Base-by-base conservation (phyloP, 2,888 invertebrate species). In the Phanerotoma sp. region DNA sequence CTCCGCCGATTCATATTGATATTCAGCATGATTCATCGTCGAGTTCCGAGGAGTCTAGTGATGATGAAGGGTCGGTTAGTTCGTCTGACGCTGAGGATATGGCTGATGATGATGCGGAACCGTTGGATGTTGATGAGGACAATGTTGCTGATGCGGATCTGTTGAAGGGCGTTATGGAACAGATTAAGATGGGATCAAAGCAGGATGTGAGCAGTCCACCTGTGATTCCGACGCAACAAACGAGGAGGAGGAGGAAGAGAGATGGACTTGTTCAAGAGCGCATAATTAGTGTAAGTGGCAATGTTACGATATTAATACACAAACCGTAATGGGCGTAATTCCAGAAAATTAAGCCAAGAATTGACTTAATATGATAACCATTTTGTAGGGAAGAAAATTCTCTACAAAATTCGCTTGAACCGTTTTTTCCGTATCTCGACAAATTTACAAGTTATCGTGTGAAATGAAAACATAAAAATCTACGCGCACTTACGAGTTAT, bases 251-350 rank as follows among this genome's bases (percentile, higher is more conserved):
- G 9, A 25, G 25, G 25, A 25, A 25, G 9, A 5, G 82, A 42
- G 79, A 80, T 28, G 83, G 83, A 32, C 77, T 86, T 32, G 84
- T 85, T 9, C 83, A 84, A 64, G 84, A 85, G 70, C 79, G 83
- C 62, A 83, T 85, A 45, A 86, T 86, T 56, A 85, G 85, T 70
- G 85, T 86, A 77, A 82, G 83, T 82, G 64, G 56, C 25, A 10
- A 16, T 47, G 25, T 32, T 44, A 47, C n/a, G n/a, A n/a, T n/a
- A n/a, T n/a, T n/a, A n/a, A n/a, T n/a, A n/a, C n/a, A n/a, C n/a
- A n/a, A n/a, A n/a, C n/a, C n/a, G n/a, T n/a, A n/a, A n/a, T n/a
- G n/a, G n/a, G n/a, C n/a, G n/a, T n/a, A n/a, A n/a, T n/a, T n/a
- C n/a, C n/a, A n/a, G n/a, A n/a, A n/a, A n/a, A n/a, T n/a, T n/a